Conservation (phyloP, 1,140 invertebrate genomes). For the Diachasma alloeum region DNA sequence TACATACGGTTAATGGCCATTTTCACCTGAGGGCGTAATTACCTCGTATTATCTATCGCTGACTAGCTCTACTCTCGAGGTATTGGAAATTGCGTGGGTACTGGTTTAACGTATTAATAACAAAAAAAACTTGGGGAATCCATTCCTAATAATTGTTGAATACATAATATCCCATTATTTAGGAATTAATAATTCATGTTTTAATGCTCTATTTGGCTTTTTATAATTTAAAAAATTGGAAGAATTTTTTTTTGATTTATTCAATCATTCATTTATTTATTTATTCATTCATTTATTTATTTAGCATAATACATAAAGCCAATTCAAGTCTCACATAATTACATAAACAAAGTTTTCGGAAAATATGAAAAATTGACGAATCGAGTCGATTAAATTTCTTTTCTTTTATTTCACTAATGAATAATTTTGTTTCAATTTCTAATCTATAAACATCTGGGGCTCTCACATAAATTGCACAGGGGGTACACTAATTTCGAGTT, state of each 20-base stretch:
- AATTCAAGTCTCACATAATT: too few species aligned
- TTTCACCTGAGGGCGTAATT: constrained; percentile 41
- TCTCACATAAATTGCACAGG: background rate
- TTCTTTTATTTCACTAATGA: too few species aligned
- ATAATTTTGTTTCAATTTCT: too few species aligned
- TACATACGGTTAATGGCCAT: constrained; percentile 35
- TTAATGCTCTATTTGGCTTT: background rate
- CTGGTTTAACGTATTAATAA: constrained; percentile 38
- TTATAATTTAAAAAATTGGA: background rate
- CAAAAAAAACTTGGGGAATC: background rate
- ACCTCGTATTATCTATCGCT: constrained; percentile 38
- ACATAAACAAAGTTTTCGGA: too few species aligned
- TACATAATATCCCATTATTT: background rate
- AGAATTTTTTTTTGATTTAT: too few species aligned
- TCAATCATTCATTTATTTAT: too few species aligned
- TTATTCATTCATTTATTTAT: too few species aligned
- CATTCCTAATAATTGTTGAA: background rate
- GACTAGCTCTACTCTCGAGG: constrained; percentile 28
- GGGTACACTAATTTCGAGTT: background rate
- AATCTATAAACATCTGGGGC: background rate
- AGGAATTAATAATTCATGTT: background rate
- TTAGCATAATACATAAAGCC: too few species aligned
- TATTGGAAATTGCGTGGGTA: constrained; percentile 34
- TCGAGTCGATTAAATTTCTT: too few species aligned
- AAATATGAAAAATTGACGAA: too few species aligned